Conservation (phyloP, 2,113 vertebrate species). For the Gulo gulo region DNA sequence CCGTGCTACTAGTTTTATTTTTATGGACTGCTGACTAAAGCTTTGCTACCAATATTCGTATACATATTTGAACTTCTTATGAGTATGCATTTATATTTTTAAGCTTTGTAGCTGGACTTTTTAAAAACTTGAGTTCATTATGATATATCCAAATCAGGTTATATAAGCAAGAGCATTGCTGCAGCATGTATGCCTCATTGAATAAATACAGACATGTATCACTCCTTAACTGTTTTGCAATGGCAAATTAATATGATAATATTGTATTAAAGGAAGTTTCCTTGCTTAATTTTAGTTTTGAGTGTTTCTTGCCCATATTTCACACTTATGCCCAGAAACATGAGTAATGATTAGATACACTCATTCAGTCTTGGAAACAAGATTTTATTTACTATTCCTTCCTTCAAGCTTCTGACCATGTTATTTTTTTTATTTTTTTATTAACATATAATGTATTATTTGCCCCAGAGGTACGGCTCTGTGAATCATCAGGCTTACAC, state of each 20-base stretch:
- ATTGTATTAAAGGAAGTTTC: neutral
- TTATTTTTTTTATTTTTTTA: neutral
- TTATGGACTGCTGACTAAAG: conserved; percentile 5
- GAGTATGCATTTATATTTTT: conserved; percentile 17
- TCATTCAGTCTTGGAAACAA: neutral
- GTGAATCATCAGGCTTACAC: no score
- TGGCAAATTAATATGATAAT: neutral
- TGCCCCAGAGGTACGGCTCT: no score
- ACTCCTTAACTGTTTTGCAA: neutral
- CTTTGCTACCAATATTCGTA: neutral
- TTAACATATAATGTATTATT: no score
- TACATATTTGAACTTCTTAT: neutral
- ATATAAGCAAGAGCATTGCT: neutral
- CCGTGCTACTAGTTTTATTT: neutral
- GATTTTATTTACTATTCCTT: conserved; percentile 1
- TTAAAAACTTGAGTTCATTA: neutral
- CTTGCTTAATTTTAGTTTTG: conserved; percentile 15
- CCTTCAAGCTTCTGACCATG: neutral
- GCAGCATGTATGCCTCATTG: neutral
- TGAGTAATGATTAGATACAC: conserved; percentile 4
- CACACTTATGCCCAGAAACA: neutral
- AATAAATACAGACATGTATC: neutral
- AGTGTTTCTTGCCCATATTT: conserved; percentile 22
- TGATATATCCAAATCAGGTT: neutral
- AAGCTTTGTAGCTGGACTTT: neutral